phyloP scores from a whole-genome alignment of 23 tunicate species.

The Styela plicata region DNA sequence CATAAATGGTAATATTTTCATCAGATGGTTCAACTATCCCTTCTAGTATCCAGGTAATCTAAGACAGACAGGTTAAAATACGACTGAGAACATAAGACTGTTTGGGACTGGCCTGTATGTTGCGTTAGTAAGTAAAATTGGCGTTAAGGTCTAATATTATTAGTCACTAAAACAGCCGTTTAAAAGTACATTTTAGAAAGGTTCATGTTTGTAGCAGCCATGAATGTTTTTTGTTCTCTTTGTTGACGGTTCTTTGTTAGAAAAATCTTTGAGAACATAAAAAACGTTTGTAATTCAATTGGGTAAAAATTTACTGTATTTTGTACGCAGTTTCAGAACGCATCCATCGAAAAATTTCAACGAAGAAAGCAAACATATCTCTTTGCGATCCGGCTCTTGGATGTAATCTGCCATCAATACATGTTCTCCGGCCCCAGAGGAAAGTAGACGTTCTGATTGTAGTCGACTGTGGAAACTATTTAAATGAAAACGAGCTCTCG shows the following conservation, averaged over 20 bases:
- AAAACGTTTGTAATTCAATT: no score
- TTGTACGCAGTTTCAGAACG: not conserved
- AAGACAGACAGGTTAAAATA: not conserved
- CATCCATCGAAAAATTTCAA: not conserved
- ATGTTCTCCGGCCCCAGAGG: slow-evolving; percentile 18
- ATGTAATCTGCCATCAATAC: slow-evolving; percentile 20
- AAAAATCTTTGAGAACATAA: no score
- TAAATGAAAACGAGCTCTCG: slow-evolving; percentile 2
- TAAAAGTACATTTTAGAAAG: no score
- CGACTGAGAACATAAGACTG: not conserved
- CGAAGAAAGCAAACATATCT: not conserved
- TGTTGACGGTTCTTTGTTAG: no score
- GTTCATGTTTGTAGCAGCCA: no score
- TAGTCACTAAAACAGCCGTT: no score
- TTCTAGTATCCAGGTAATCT: no score
- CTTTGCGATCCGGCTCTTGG: slow-evolving; percentile 27
- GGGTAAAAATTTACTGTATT: no score
- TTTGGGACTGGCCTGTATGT: not conserved
- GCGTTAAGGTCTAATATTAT: no score
- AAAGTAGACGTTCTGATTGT: slow-evolving; percentile 13
- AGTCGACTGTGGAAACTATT: slow-evolving; percentile 19
- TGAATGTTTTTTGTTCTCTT: no score
- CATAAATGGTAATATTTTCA: not conserved
- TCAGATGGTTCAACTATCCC: no score
- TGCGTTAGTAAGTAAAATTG: no score